These are phyloP conservation scores for Hermetia illucens DNA, from an alignment of 1,140 invertebrate species.

Conservation along the genomic window DNA sequence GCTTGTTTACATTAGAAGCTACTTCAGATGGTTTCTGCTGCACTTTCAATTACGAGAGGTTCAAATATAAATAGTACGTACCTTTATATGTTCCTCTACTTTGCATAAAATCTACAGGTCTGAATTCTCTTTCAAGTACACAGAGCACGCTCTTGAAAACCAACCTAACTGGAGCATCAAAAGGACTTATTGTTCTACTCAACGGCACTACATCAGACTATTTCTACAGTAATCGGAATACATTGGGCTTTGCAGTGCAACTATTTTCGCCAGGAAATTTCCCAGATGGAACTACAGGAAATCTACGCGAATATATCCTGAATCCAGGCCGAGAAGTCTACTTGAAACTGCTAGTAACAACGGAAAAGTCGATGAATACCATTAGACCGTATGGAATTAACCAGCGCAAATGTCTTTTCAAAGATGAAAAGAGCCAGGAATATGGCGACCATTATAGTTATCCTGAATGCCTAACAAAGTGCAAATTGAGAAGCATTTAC, in stretches of 20 bases:
- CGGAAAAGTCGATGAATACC: constrained; percentile 12
- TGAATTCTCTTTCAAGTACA: not conserved
- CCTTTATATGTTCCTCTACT: not conserved
- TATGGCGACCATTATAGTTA: constrained; percentile 35
- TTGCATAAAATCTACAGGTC: not conserved
- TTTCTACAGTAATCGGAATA: constrained; percentile 28
- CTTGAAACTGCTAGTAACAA: constrained; percentile 11
- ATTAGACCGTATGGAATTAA: constrained; percentile 10
- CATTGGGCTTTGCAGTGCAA: constrained; percentile 18
- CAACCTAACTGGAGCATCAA: constrained; percentile 13
- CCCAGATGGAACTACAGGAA: constrained; percentile 13
- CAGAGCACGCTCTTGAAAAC: constrained; percentile 2
- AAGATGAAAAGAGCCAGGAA: constrained; percentile 26
- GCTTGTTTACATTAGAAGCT: constrained; percentile 31
- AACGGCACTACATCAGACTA: constrained; percentile 35
- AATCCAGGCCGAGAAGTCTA: constrained; percentile 12
- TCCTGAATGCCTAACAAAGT: constrained; percentile 40
- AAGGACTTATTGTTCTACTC: constrained; percentile 32
- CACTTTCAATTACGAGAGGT: constrained; percentile 36
- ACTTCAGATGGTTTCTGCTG: constrained; percentile 44
- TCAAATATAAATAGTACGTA: not conserved
- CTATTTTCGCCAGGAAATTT: constrained; percentile 1
- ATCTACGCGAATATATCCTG: constrained; percentile 17
- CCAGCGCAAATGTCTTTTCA: constrained; percentile 39
- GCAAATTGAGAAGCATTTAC: constrained; percentile 33